Conservation (phyloP, 2,113 vertebrate species). For the Eurypyga helias region DNA sequence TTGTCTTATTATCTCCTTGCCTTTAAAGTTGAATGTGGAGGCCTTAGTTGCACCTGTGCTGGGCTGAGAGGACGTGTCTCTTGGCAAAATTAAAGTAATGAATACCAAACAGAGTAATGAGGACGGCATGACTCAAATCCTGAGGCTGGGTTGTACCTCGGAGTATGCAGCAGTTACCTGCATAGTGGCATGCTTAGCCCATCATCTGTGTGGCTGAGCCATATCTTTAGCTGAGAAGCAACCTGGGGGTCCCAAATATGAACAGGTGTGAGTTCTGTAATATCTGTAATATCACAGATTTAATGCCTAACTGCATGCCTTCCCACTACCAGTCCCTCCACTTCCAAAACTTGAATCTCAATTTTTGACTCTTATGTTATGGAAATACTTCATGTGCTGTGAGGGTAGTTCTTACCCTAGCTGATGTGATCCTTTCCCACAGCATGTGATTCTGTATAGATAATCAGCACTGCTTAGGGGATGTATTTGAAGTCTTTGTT, state of each 20-base stretch:
- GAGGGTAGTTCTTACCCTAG: not conserved
- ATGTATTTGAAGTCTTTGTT: not conserved
- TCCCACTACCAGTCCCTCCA: not conserved
- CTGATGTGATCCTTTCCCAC: not conserved
- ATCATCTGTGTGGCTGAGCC: not conserved
- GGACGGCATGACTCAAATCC: not conserved
- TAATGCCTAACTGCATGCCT: not conserved
- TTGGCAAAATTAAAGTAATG: not conserved
- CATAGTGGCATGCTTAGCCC: not conserved
- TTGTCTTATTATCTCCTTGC: not conserved
- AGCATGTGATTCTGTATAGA: not conserved
- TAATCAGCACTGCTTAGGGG: not conserved
- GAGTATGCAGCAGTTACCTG: not conserved
- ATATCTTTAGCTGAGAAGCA: not conserved
- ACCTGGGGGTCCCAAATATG: not conserved
- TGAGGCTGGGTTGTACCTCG: not conserved
- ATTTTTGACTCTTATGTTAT: not conserved
- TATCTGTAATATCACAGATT: not conserved
- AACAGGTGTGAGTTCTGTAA: not conserved
- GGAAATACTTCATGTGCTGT: not conserved
- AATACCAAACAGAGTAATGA: not conserved
- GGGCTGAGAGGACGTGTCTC: not conserved
- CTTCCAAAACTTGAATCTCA: slow-evolving; percentile 23
- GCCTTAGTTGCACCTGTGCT: not conserved
- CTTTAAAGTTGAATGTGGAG: not conserved